Evolutionary conservation across 2,888 invertebrate genomes (phyloP).

Genomic region (Anarsia innoxiella): DNA sequence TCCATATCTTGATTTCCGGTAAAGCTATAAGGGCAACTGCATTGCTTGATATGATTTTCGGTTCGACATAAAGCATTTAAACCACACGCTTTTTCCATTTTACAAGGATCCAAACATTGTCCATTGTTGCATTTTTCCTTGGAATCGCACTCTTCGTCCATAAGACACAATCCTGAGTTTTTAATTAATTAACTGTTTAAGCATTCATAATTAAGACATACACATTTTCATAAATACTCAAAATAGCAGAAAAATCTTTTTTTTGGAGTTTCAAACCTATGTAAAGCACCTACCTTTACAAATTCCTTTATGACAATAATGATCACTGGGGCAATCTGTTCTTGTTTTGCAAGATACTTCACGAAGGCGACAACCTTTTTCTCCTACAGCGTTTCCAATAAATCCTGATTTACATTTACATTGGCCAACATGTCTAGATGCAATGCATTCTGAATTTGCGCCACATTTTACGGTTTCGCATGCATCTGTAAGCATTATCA

Average conservation of each 20-base stretch:
- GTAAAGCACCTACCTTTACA: slow-evolving; percentile 91
- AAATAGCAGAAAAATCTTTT: too few species aligned
- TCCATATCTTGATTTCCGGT: slow-evolving; percentile 89
- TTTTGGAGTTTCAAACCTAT: too few species aligned
- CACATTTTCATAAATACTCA: background rate
- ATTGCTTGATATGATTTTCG: slow-evolving; percentile 83
- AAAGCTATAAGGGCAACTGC: slow-evolving; percentile 89
- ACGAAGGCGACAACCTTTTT: slow-evolving; percentile 84
- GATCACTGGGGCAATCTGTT: slow-evolving; percentile 83
- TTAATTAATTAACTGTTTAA: slow-evolving; percentile 2
- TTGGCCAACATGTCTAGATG: slow-evolving; percentile 82
- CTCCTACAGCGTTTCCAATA: slow-evolving; percentile 83
- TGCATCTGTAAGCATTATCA: slow-evolving; percentile 77
- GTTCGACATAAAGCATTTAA: slow-evolving; percentile 87
- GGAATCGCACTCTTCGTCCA: slow-evolving; percentile 85
- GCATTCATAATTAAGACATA: background rate
- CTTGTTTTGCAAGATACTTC: slow-evolving; percentile 82
- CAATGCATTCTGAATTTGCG: slow-evolving; percentile 87
- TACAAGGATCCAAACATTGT: slow-evolving; percentile 88
- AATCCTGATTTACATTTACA: slow-evolving; percentile 88
- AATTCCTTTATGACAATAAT: slow-evolving; percentile 86
- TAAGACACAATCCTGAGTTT: slow-evolving; percentile 81
- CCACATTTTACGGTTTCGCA: slow-evolving; percentile 88
- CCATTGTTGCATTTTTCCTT: slow-evolving; percentile 88
- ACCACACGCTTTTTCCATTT: slow-evolving; percentile 84